Evolutionary conservation across 2,888 invertebrate species (phyloP).

Genomic region (Cephonodes hylas): DNA sequence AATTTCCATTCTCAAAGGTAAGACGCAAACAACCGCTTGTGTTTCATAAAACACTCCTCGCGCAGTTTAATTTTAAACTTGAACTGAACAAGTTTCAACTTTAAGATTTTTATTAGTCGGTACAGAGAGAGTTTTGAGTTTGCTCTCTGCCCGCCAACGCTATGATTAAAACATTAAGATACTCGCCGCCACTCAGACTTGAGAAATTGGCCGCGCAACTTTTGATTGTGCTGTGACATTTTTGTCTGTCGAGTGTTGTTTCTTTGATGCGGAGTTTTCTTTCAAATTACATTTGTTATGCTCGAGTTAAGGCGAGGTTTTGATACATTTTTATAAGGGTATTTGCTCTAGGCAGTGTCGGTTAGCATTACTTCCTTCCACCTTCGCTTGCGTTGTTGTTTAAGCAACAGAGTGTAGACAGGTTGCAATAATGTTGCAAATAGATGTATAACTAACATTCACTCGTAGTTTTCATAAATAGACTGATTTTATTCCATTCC

Average conservation of each 20-base stretch:
- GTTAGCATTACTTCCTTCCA: no score
- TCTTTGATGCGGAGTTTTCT: neutral
- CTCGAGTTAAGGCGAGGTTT: neutral
- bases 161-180: constrained; percentile 16
- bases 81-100: constrained; percentile 23
- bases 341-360: no score
- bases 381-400: no score
- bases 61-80: constrained; percentile 31
- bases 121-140: constrained; percentile 7
- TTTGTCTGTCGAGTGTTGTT: neutral
- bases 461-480: no score
- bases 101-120: constrained; percentile 25
- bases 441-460: no score
- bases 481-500: no score
- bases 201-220: neutral
- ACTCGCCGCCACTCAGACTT: constrained; percentile 11
- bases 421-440: no score
- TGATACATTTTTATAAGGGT: no score
- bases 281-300: no score
- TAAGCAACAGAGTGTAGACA: no score
- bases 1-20: no score
- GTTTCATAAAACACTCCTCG: constrained; percentile 9
- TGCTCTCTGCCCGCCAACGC: neutral
- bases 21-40: neutral
- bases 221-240: neutral